phyloP scores from a whole-genome alignment of 1,140 invertebrate genomes.

The Drosophila saltans region DNA sequence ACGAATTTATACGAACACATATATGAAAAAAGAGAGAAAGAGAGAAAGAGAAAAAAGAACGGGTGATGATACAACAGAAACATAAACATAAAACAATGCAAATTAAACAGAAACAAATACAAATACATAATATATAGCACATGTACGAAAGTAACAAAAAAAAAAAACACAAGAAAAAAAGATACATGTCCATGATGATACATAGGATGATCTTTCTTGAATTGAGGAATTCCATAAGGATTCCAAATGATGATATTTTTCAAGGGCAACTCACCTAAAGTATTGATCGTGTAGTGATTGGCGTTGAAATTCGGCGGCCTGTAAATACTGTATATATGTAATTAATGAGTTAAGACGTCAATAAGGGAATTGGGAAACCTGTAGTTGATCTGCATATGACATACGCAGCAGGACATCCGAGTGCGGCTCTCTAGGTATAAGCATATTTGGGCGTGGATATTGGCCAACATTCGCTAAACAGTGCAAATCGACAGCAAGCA shows the following conservation, averaged over 20 bases:
- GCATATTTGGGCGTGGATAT: conserved; percentile 83
- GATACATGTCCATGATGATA: conserved; percentile 35
- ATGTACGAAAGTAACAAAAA: conserved; percentile 21
- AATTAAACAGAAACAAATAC: conserved; percentile 49
- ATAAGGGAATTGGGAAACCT: conserved; percentile 77
- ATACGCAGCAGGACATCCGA: conserved; percentile 83
- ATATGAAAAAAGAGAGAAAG: not conserved
- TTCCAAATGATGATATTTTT: not conserved
- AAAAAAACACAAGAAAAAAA: too few species aligned
- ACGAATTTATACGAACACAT: not conserved
- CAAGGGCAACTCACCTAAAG: conserved; percentile 71
- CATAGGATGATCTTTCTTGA: conserved; percentile 42
- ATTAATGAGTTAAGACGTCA: conserved; percentile 77
- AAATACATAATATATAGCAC: conserved; percentile 25
- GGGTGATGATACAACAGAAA: conserved; percentile 62
- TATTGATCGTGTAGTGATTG: conserved; percentile 83
- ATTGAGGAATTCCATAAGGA: not conserved
- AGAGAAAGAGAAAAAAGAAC: conserved; percentile 49
- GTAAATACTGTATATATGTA: conserved; percentile 83
- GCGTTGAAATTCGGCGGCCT: conserved; percentile 83
- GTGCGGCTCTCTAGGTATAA: conserved; percentile 83
- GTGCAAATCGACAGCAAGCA: not conserved
- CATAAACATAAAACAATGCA: conserved; percentile 43
- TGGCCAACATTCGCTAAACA: conserved; percentile 82
- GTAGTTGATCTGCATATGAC: conserved; percentile 83